Conservation (phyloP, 2,797 vertebrate genomes). For the Silurus lanzhouensis region DNA sequence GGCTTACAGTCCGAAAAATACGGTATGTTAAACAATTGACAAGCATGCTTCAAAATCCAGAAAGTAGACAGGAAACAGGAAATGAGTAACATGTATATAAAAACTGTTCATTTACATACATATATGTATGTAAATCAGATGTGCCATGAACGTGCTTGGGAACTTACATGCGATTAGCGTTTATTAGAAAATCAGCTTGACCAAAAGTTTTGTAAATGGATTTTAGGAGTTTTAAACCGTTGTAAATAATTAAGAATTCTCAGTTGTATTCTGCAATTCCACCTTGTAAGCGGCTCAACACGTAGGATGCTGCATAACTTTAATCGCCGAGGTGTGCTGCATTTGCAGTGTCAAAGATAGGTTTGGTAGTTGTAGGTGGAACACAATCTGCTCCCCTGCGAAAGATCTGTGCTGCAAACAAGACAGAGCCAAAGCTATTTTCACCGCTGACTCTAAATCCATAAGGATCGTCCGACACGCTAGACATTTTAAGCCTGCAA, state of each 20-base stretch:
- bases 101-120: too few species aligned
- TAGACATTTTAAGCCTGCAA: conserved; percentile 56
- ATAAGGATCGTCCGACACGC: conserved; percentile 53
- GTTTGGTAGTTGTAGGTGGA: conserved; percentile 9
- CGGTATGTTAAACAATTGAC: not conserved
- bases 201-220: not conserved
- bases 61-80: not conserved
- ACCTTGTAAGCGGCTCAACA: not conserved
- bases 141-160: not conserved
- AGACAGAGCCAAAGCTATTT: conserved; percentile 39
- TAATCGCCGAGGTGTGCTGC: not conserved
- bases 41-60: not conserved
- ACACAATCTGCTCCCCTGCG: conserved; percentile 5
- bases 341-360: conserved; percentile 13
- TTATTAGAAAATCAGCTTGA: not conserved
- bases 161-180: not conserved
- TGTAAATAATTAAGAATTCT: not conserved
- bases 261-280: not conserved
- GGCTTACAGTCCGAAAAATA: too few species aligned
- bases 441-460: conserved; percentile 55
- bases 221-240: not conserved
- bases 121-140: not conserved
- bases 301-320: conserved; percentile 7
- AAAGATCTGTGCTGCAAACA: conserved; percentile 37
- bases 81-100: not conserved